phyloP scores from a whole-genome alignment of 2,888 invertebrate species.

The Agonopterix arenella region DNA sequence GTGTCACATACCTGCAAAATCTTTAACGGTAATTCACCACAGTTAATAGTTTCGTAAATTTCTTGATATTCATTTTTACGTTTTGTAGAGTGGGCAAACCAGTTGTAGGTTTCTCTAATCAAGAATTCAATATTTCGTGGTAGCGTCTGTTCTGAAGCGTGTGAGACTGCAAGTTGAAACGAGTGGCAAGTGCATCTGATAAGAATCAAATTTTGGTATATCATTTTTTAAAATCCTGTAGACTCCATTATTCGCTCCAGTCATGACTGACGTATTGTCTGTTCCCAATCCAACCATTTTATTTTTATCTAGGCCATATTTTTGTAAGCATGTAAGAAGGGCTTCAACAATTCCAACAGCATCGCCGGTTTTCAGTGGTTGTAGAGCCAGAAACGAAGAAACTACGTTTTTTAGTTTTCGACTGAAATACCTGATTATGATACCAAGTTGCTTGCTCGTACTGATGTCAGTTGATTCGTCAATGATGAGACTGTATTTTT shows the following conservation, averaged over 20 bases:
- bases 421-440: conserved; percentile 17
- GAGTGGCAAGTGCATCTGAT: conserved; percentile 14
- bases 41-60: conserved; percentile 19
- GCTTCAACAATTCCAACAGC: not conserved
- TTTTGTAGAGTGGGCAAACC: not conserved
- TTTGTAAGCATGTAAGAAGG: not conserved
- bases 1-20: conserved; percentile 22
- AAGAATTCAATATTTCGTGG: conserved; percentile 22
- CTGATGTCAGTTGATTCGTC: conserved; percentile 18
- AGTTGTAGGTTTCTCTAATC: too few relatives aligned
- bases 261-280: conserved; percentile 27
- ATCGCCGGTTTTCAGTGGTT: not conserved
- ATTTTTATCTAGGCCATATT: not conserved
- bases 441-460: conserved; percentile 8
- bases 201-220: conserved; percentile 2
- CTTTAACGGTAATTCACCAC: conserved; percentile 23
- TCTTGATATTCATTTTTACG: not conserved
- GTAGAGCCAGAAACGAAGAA: conserved; percentile 8
- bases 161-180: conserved; percentile 21
- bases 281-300: conserved; percentile 18
- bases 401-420: conserved; percentile 7
- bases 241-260: conserved; percentile 20
- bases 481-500: conserved; percentile 11
- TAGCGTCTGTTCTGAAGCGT: conserved; percentile 20
- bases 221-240: conserved; percentile 15